phyloP scores from a whole-genome alignment of 2,888 invertebrate species.

The Xanthorhoe designata region DNA sequence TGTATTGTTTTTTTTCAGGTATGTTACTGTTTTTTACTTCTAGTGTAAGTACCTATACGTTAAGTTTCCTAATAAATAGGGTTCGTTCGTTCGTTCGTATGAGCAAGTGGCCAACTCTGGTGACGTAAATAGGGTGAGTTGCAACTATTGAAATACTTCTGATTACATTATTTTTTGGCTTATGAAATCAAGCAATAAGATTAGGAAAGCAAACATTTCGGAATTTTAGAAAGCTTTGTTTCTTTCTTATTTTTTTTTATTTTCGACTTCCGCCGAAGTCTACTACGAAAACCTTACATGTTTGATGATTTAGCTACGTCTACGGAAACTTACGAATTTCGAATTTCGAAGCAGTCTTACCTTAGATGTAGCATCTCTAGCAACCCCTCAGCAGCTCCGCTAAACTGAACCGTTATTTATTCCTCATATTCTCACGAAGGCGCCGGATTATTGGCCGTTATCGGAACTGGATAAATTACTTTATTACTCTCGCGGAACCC shows the following conservation, averaged over 20 bases:
- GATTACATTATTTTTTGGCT: background rate
- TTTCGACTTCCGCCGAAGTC: too few species aligned
- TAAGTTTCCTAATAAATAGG: background rate
- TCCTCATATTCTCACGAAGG: conserved; percentile 57
- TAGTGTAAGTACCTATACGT: background rate
- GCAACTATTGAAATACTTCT: background rate
- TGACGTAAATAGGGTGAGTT: conserved; percentile 2
- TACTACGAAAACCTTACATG: too few species aligned
- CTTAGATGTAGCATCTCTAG: background rate
- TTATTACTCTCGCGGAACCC: conserved; percentile 76
- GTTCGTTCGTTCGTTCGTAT: too few species aligned
- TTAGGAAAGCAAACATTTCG: too few species aligned
- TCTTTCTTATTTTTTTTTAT: too few species aligned
- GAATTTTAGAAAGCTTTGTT: too few species aligned
- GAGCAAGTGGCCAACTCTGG: too few species aligned
- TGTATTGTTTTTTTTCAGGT: conserved; percentile 24
- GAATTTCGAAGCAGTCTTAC: conserved; percentile 8
- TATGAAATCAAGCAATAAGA: too few species aligned
- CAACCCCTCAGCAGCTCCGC: conserved; percentile 24
- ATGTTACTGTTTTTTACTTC: conserved; percentile 3
- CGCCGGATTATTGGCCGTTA: conserved; percentile 78
- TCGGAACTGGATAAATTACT: conserved; percentile 82
- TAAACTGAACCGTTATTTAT: conserved; percentile 56
- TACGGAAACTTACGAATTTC: background rate
- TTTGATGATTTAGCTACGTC: too few species aligned